These are phyloP conservation scores for Lacanobia wlatinum DNA, from an alignment of 2,888 invertebrate genomes.

Conservation along the genomic window DNA sequence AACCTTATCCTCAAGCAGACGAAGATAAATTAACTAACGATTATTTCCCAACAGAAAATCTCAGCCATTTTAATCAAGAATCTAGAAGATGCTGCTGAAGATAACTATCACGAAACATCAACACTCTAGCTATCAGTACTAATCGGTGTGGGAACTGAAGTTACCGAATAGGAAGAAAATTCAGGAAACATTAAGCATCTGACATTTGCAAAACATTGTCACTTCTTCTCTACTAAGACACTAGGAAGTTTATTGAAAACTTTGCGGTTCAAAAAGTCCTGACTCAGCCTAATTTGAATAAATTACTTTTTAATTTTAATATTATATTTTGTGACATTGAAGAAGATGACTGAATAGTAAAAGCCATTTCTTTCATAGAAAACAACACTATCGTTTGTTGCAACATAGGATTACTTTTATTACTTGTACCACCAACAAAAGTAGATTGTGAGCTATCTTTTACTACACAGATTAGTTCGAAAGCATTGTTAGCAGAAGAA, in stretches of 20 bases:
- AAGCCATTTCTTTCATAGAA: background rate
- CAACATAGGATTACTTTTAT: background rate
- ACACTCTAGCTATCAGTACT: conserved; percentile 14
- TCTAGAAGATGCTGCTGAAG: conserved; percentile 8
- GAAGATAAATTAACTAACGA: too few species aligned
- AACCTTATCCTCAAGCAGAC: too few species aligned
- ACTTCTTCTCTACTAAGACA: too few species aligned
- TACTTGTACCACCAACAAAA: background rate
- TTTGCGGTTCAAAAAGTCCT: too few species aligned
- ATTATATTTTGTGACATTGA: background rate
- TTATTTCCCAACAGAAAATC: conserved; percentile 11
- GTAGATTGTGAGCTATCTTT: conserved; percentile 7
- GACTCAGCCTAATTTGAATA: too few species aligned
- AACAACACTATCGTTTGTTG: background rate
- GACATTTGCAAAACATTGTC: too few species aligned
- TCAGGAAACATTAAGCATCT: background rate
- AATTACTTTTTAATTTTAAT: too few species aligned
- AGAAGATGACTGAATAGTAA: background rate
- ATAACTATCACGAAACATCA: conserved; percentile 20
- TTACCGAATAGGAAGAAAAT: background rate
- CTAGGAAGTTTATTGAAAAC: too few species aligned
- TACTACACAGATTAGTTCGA: conserved; percentile 23
- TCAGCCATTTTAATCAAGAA: background rate
- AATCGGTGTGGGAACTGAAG: conserved; percentile 8
- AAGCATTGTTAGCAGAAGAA: conserved; percentile 48